Percentiles rank a stretch among this genome's conserved stretches.
Evolutionary conservation across 2,888 invertebrate genomes (phyloP).

Genomic region (Zaprionus bogoriensis): DNA sequence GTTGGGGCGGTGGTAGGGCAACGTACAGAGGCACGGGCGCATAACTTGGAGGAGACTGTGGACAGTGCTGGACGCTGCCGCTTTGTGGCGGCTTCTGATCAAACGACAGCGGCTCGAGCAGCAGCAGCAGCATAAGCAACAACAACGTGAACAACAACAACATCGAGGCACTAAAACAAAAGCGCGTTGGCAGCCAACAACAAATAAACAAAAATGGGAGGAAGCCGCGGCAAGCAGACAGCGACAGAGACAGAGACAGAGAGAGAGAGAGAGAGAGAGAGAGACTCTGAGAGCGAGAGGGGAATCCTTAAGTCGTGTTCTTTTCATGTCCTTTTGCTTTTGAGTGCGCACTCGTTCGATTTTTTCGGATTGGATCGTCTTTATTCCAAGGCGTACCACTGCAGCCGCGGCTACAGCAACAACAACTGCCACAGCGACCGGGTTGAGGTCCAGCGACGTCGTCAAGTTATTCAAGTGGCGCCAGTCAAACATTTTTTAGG

Average conservation of each 20-base stretch:
- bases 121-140: slow-evolving; percentile 43
- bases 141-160: slow-evolving; percentile 33
- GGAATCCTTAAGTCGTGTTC: slow-evolving; percentile 72
- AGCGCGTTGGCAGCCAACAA: slow-evolving; percentile 67
- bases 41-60: slow-evolving; percentile 42
- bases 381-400: slow-evolving; percentile 53
- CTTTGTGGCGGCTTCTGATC: slow-evolving; percentile 65
- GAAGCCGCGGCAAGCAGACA: slow-evolving; percentile 2
- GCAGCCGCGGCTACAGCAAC: slow-evolving; percentile 2
- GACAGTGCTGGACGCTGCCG: slow-evolving; percentile 15
- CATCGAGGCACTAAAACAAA: slow-evolving; percentile 60
- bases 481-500: slow-evolving; percentile 79
- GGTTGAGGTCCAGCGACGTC: slow-evolving; percentile 7
- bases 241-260: not conserved
- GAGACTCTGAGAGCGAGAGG: slow-evolving; percentile 1
- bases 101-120: slow-evolving; percentile 48
- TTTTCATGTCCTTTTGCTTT: slow-evolving; percentile 76
- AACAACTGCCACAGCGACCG: not conserved
- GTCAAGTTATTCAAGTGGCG: slow-evolving; percentile 81
- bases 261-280: not conserved
- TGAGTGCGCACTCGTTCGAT: slow-evolving; percentile 73
- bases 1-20: not conserved
- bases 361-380: slow-evolving; percentile 67
- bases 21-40: slow-evolving; percentile 37
- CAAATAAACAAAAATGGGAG: slow-evolving; percentile 21